A percentile compares a stretch with the other conserved stretches of the same genome.
Evolutionary conservation across 2,797 vertebrate species (phyloP).

Genomic region (Todus mexicanus): DNA sequence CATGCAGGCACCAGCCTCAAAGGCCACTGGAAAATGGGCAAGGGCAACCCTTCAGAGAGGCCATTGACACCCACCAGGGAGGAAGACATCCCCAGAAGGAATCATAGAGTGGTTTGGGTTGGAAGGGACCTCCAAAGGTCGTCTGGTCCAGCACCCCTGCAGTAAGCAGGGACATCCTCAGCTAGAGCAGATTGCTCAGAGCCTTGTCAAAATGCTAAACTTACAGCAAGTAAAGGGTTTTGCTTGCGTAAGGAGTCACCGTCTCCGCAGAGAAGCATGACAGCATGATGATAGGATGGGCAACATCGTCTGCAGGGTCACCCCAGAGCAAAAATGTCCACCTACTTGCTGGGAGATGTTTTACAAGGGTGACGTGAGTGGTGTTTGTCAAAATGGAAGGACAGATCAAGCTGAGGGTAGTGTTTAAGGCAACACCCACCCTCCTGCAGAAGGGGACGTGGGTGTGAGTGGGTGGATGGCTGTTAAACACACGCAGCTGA

Average conservation of each 20-base stretch:
- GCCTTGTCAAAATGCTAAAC: too few species aligned
- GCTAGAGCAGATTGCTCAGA: too few species aligned
- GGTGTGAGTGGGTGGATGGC: background rate
- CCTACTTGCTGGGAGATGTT: background rate
- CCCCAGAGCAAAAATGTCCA: rapidly evolving
- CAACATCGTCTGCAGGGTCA: background rate
- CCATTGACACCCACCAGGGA: background rate
- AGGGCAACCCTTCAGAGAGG: background rate
- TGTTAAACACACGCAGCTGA: background rate
- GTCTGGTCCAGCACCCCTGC: too few species aligned
- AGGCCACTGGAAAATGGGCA: background rate
- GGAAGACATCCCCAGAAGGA: background rate
- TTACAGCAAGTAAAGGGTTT: too few species aligned
- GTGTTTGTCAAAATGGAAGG: background rate
- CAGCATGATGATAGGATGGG: background rate
- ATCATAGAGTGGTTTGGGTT: too few species aligned
- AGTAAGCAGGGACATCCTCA: too few species aligned
- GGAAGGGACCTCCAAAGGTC: too few species aligned
- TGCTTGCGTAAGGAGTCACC: too few species aligned
- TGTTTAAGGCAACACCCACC: background rate
- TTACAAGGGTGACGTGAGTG: background rate
- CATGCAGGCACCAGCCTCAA: background rate
- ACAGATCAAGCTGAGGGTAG: background rate
- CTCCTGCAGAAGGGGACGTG: background rate
- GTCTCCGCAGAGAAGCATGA: rapidly evolving